A percentile compares a stretch with the other conserved stretches of the same genome.
phyloP scores from a whole-genome alignment of 2,113 vertebrate species.

The Rhegmatorhina hoffmannsi region DNA sequence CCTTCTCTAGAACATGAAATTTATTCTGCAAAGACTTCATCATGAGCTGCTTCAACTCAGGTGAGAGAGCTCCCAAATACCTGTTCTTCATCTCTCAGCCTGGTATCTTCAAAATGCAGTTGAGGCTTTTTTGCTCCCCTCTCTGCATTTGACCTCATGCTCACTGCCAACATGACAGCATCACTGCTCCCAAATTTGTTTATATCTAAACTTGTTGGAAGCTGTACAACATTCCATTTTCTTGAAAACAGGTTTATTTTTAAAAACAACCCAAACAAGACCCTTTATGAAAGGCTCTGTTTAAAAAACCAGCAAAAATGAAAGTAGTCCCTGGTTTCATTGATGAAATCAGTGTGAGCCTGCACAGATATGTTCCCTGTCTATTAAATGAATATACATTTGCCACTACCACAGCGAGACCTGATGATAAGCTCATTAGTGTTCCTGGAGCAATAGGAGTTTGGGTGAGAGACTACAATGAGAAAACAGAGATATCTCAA shows the following conservation, averaged over 20 bases:
- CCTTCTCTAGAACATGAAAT: not conserved
- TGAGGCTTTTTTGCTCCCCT: not conserved
- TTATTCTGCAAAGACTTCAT: not conserved
- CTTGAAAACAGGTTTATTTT: not conserved
- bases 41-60: not conserved
- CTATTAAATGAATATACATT: not conserved
- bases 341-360: not conserved
- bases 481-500: not conserved
- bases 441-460: not conserved
- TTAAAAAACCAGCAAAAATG: not conserved
- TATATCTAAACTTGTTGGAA: not conserved
- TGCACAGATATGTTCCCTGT: not conserved
- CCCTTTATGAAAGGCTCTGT: fast-evolving
- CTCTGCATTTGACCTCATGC: not conserved
- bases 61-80: not conserved
- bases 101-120: not conserved
- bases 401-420: not conserved
- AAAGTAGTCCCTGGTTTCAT: not conserved
- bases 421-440: not conserved
- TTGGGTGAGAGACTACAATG: not conserved
- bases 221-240: not conserved
- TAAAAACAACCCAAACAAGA: not conserved
- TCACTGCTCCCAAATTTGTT: not conserved
- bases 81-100: not conserved
- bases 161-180: not conserved